phyloP scores from a whole-genome alignment of 2,113 vertebrate species.

The Oreochromis spilurus region DNA sequence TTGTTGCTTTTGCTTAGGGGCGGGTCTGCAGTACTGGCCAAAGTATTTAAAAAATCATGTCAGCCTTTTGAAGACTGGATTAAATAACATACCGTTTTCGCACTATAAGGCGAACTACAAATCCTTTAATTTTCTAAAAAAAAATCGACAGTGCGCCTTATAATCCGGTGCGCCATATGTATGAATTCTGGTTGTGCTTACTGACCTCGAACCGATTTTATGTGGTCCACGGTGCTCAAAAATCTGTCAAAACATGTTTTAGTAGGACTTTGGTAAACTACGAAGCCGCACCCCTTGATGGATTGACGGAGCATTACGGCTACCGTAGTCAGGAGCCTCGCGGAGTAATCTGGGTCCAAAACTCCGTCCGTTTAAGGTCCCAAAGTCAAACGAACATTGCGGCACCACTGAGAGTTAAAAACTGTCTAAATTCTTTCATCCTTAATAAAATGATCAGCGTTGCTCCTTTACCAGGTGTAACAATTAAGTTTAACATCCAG shows the following conservation, averaged over 20 bases:
- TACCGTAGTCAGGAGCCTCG: neutral
- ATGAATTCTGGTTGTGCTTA: neutral
- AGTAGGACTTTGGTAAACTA: neutral
- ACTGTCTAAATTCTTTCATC: neutral
- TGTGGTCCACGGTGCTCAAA: neutral
- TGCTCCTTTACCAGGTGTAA: rapidly evolving
- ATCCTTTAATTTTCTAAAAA: neutral
- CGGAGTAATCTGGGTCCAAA: neutral
- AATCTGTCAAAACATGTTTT: neutral
- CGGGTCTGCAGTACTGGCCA: neutral
- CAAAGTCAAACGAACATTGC: rapidly evolving
- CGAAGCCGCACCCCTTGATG: neutral
- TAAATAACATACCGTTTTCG: neutral
- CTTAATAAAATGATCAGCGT: neutral
- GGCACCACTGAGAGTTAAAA: rapidly evolving
- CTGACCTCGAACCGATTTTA: neutral
- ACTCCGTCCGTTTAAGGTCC: rapidly evolving
- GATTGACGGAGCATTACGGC: neutral
- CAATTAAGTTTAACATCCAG: neutral
- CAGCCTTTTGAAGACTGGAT: neutral
- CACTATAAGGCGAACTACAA: neutral
- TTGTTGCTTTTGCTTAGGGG: neutral
- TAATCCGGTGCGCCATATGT: neutral
- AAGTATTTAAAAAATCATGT: neutral
- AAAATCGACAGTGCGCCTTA: neutral